These are phyloP conservation scores for Shargacucullia verbasci DNA, from an alignment of 2,888 invertebrate species.

Conservation along the genomic window DNA sequence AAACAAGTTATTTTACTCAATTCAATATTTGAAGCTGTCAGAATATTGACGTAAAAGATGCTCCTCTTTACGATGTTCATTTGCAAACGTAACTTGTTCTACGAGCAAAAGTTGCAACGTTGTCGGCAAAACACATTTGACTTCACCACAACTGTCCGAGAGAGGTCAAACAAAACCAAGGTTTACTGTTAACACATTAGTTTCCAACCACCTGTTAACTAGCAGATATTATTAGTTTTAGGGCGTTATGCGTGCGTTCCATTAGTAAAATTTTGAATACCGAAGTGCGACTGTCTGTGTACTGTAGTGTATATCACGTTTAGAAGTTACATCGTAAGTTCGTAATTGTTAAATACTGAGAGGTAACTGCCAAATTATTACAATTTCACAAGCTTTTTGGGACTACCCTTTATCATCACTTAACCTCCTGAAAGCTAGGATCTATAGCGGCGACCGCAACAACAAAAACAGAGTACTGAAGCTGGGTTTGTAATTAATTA, in stretches of 20 bases:
- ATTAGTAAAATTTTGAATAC: slow-evolving; percentile 28
- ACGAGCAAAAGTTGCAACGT: slow-evolving; percentile 7
- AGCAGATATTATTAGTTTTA: slow-evolving; percentile 19
- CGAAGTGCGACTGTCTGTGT: slow-evolving; percentile 18
- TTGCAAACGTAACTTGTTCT: slow-evolving; percentile 1
- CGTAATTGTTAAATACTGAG: no score
- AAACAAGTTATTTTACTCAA: no score
- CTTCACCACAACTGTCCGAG: slow-evolving; percentile 3
- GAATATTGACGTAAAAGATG: no score
- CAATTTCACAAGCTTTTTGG: no score
- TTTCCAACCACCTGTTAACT: slow-evolving; percentile 16
- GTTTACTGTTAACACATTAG: slow-evolving; percentile 18
- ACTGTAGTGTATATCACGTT: slow-evolving; percentile 1
- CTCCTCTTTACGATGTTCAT: not conserved
- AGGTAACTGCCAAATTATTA: no score
- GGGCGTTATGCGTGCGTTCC: slow-evolving; percentile 17
- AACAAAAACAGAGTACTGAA: no score
- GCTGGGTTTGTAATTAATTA: no score
- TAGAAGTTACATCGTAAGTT: no score
- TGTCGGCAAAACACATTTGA: slow-evolving; percentile 7
- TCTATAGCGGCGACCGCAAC: no score
- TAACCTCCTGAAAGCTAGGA: no score
- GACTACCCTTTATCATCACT: no score
- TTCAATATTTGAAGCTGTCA: no score
- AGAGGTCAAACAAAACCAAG: slow-evolving; percentile 15